These are phyloP conservation scores for Nematolebias whitei DNA, from an alignment of 2,113 vertebrate genomes.

Conservation along the genomic window DNA sequence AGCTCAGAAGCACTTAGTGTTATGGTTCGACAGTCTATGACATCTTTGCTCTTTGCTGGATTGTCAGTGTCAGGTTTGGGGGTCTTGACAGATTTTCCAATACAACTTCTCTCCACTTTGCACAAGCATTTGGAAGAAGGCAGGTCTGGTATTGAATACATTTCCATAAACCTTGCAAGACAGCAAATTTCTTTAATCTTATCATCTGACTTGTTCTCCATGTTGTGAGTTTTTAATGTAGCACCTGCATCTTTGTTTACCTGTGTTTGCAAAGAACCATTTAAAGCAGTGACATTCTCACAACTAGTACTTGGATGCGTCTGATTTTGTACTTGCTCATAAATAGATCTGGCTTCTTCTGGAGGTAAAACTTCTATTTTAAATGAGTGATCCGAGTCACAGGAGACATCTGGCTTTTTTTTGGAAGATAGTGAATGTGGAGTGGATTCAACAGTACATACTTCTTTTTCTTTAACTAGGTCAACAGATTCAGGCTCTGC, in stretches of 20 bases:
- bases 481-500: not conserved
- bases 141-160: not conserved
- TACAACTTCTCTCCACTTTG: not conserved
- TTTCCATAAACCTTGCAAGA: conserved; percentile 53
- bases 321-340: conserved; percentile 13
- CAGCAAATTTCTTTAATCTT: conserved; percentile 66
- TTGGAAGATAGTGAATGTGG: not conserved
- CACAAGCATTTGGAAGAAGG: conserved; percentile 45
- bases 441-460: not conserved
- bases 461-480: not conserved
- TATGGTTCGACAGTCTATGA: not conserved
- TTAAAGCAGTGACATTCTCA: not conserved
- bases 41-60: not conserved
- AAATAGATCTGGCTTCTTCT: conserved; percentile 57
- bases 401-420: not conserved
- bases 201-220: not conserved
- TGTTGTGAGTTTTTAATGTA: not conserved
- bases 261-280: not conserved
- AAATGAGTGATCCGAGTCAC: conserved; percentile 53
- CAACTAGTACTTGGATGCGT: not conserved
- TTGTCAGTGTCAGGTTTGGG: not conserved
- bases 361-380: conserved; percentile 63
- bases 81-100: not conserved
- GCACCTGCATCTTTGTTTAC: not conserved
- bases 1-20: not conserved